Evolutionary conservation across 2,113 vertebrate genomes (phyloP).

Genomic region (Cettia cetti): DNA sequence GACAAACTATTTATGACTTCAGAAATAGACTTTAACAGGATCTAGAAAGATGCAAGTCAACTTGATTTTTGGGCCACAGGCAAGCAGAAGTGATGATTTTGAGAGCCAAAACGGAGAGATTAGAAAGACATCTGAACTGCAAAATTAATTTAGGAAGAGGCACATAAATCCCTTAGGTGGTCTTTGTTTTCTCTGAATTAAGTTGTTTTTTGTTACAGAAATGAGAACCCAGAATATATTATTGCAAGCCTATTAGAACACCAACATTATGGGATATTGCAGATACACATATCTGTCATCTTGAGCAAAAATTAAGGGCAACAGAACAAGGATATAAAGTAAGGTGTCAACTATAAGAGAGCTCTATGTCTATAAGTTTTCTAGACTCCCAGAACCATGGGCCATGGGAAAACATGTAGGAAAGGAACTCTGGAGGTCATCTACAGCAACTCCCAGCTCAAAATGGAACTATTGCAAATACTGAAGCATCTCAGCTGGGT

Average conservation of each 20-base stretch:
- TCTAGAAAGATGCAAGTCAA: not conserved
- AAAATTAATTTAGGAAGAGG: not conserved
- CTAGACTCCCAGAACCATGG: not conserved
- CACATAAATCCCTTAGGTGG: not conserved
- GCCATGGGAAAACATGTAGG: not conserved
- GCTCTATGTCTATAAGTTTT: not conserved
- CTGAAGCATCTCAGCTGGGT: not conserved
- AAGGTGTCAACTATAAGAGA: not conserved
- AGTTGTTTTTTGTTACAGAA: not conserved
- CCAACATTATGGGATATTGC: not conserved
- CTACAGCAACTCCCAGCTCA: not conserved
- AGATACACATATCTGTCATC: not conserved
- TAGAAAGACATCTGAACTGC: not conserved
- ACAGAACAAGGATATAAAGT: not conserved
- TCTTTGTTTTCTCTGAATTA: not conserved
- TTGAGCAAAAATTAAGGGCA: not conserved
- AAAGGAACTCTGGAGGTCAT: not conserved
- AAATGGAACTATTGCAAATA: not conserved
- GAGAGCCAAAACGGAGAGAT: not conserved
- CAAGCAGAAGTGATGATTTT: not conserved
- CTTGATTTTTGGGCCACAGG: not conserved
- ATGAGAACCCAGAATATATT: not conserved
- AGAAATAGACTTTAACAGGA: not conserved
- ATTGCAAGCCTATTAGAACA: not conserved
- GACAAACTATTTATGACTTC: not conserved